Evolutionary conservation across 2,113 vertebrate genomes (phyloP), one percentile per base, ranked within the genome.

Genomic region (Centropus bengalensis): DNA sequence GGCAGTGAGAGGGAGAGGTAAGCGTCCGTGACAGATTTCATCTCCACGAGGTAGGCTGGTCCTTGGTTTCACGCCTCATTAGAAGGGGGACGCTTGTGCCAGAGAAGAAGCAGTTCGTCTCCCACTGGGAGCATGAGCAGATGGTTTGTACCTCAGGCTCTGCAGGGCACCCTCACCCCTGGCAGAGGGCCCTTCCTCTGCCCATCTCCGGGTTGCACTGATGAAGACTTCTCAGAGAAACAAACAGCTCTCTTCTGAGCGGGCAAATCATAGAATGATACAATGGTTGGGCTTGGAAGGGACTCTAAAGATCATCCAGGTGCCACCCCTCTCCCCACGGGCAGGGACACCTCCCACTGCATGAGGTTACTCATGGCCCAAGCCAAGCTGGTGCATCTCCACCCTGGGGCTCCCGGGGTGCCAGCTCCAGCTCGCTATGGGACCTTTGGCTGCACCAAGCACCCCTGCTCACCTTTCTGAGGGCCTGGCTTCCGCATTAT

Each of bases 401-500:
- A 36, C 36, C 36, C 36, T 36, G 36, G 36, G 36, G 3, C 4
- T 52, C 68, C 67, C 2, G 1, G 10, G 10, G 40, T 0, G 6
- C 38, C n/a, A n/a, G 17, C 47, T 27, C 3, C n/a, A 89, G 54
- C 28, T 56, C 9, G 12, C 18, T 5, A 27, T 54, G 6, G 6
- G 36, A 63, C 78, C 87, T 74, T 8, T 10, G 68, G 89, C 56
- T 63, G 36, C 23, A 56, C 82, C 82, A 69, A 77, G 75, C 54
- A 71, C 3, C 77, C 7, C 74, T 47, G 85, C 93, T 97, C 97
- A 99, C 99, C 98, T 99, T 99, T 99, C 70, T 98, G 98, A 97
- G 98, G 98, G 95, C 98, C 98, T 86, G 99, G 98, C 92, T 99
- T 99, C 98, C 98, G 98, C 99, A 99, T 99, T 97, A 96, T 99